These are phyloP conservation scores for Nannoperca obscura DNA, from an alignment of 2,797 vertebrate species.

Conservation along the genomic window DNA sequence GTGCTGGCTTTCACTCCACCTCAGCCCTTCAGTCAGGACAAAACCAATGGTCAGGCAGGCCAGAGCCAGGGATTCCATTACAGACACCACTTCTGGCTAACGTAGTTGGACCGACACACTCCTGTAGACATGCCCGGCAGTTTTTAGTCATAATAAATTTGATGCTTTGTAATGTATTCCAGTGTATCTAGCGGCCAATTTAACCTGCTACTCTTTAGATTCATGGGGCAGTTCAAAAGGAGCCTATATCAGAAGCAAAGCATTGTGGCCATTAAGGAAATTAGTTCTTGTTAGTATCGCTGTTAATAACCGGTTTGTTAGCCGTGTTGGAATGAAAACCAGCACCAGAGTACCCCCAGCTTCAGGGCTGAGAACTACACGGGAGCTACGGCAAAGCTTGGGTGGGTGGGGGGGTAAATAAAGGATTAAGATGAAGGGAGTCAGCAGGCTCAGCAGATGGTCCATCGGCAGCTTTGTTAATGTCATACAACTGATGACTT, in stretches of 20 bases:
- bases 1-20: constrained; percentile 90
- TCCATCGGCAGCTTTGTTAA: constrained; percentile 40
- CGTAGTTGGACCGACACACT: constrained; percentile 37
- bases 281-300: constrained; percentile 80
- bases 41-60: constrained; percentile 82
- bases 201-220: not conserved
- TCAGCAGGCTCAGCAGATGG: constrained; percentile 47
- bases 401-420: constrained; percentile 29
- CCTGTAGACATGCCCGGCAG: constrained; percentile 61
- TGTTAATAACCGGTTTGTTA: constrained; percentile 72
- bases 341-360: constrained; percentile 84
- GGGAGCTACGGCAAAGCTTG: constrained; percentile 66
- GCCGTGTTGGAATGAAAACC: constrained; percentile 87
- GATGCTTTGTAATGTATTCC: not conserved
- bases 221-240: constrained; percentile 60
- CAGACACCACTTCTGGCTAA: constrained; percentile 60
- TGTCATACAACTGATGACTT: constrained; percentile 7
- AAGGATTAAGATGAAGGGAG: constrained; percentile 54
- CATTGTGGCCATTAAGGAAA: constrained; percentile 52
- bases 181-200: constrained; percentile 23
- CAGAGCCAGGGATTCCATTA: constrained; percentile 53
- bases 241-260: constrained; percentile 65
- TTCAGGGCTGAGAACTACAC: constrained; percentile 75
- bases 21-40: constrained; percentile 87
- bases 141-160: constrained; percentile 16